Percentiles rank a stretch among this genome's conserved stretches.
These are phyloP conservation scores for Lissocephala sabroskyi DNA, from an alignment of 2,888 invertebrate genomes.

Conservation along the genomic window DNA sequence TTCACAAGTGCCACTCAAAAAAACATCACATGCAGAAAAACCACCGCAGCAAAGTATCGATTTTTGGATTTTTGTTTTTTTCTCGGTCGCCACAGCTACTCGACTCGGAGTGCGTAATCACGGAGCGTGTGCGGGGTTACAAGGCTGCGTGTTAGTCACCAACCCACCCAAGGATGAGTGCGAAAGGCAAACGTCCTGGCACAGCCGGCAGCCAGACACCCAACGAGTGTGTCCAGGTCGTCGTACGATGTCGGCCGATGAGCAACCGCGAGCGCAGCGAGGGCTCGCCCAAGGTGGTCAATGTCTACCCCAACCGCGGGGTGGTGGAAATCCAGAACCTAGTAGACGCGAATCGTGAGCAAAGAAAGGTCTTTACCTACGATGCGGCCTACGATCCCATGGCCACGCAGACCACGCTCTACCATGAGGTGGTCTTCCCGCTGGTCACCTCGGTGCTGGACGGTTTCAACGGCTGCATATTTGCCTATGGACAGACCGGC, in stretches of 20 bases:
- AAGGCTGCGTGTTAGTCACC: neutral
- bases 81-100: too few species aligned
- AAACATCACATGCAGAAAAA: too few species aligned
- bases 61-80: too few species aligned
- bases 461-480: slow-evolving; percentile 99
- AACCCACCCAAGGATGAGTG: slow-evolving; percentile 55
- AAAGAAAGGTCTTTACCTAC: slow-evolving; percentile 96
- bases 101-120: neutral
- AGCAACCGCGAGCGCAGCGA: slow-evolving; percentile 85
- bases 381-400: slow-evolving; percentile 95
- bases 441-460: slow-evolving; percentile 95
- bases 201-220: slow-evolving; percentile 63
- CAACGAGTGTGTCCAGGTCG: slow-evolving; percentile 95
- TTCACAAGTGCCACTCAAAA: too few species aligned
- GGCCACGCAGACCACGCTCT: slow-evolving; percentile 92
- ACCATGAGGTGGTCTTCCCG: slow-evolving; percentile 96
- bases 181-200: slow-evolving; percentile 61
- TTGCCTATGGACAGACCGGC: slow-evolving; percentile 99
- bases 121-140: slow-evolving; percentile 1
- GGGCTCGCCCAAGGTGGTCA: slow-evolving; percentile 77
- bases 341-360: slow-evolving; percentile 77
- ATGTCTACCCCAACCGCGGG: slow-evolving; percentile 88
- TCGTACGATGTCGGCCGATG: slow-evolving; percentile 97
- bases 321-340: slow-evolving; percentile 92
- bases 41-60: too few species aligned